Percentiles rank a stretch among this genome's conserved stretches.
These are phyloP conservation scores for Drosophila simulans DNA, from an alignment of 1,140 invertebrate species.

Conservation along the genomic window DNA sequence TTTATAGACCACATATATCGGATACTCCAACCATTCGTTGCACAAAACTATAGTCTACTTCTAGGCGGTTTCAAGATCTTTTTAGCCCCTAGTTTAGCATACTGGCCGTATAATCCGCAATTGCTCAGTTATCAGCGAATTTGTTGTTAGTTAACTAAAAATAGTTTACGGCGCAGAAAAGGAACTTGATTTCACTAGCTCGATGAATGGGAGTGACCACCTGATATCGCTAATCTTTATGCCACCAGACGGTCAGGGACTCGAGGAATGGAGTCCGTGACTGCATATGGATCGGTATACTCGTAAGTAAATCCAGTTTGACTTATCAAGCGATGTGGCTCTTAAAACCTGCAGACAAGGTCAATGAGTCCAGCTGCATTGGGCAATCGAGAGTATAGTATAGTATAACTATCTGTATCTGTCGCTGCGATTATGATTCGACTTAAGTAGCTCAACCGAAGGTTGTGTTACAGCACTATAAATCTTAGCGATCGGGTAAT, in stretches of 20 bases:
- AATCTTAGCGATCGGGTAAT: not conserved
- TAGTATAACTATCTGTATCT: constrained; percentile 3
- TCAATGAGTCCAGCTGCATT: constrained; percentile 14
- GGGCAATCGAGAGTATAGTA: constrained; percentile 4
- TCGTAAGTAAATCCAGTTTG: not conserved
- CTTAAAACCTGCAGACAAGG: constrained; percentile 19
- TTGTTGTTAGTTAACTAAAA: constrained; percentile 34
- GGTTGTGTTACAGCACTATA: constrained; percentile 19
- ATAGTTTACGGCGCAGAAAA: constrained; percentile 46
- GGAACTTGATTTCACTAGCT: constrained; percentile 27
- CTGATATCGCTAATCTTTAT: constrained; percentile 37
- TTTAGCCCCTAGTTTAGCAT: not conserved
- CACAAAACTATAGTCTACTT: constrained; percentile 7
- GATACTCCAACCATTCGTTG: not conserved
- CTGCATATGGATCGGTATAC: not conserved
- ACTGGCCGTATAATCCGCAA: constrained; percentile 4
- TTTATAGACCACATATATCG: not conserved
- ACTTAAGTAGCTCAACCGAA: not conserved
- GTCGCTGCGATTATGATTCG: not conserved
- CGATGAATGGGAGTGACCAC: constrained; percentile 25
- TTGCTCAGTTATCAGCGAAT: constrained; percentile 1
- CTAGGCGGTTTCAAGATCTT: not conserved
- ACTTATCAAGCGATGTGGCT: not conserved
- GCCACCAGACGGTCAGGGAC: constrained; percentile 20
- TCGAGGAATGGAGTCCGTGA: constrained; percentile 19